Percentiles rank a stretch among this genome's conserved stretches.
Evolutionary conservation across 2,797 vertebrate species (phyloP).

Genomic region (Silurus lanzhouensis): DNA sequence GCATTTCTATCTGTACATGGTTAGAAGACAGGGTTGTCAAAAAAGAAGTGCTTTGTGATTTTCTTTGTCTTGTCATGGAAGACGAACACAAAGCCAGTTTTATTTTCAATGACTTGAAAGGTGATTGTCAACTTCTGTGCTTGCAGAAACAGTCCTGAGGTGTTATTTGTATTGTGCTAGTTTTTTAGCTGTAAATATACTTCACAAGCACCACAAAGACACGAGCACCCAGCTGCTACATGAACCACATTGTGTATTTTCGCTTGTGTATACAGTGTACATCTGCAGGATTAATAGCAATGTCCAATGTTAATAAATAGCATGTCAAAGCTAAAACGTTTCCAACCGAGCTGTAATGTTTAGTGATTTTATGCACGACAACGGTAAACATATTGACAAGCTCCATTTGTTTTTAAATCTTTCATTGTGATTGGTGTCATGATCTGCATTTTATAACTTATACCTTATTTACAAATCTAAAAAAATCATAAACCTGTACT

Average conservation of each 20-base stretch:
- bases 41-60: background rate
- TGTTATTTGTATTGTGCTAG: background rate
- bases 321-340: background rate
- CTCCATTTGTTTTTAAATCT: background rate
- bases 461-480: background rate
- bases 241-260: background rate
- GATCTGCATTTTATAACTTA: background rate
- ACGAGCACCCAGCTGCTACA: background rate
- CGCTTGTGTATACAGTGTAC: background rate
- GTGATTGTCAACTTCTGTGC: background rate
- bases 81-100: background rate
- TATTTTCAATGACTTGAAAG: background rate
- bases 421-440: background rate
- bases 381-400: background rate
- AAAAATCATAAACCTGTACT: background rate
- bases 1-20: background rate
- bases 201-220: background rate
- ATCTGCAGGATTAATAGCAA: background rate
- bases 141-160: background rate
- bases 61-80: conserved; percentile 1
- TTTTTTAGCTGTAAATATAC: background rate
- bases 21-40: background rate
- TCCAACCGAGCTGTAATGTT: background rate
- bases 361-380: background rate
- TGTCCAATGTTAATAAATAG: background rate